Conservation (phyloP, 2,888 invertebrate species). For the Drosophila rubida region DNA sequence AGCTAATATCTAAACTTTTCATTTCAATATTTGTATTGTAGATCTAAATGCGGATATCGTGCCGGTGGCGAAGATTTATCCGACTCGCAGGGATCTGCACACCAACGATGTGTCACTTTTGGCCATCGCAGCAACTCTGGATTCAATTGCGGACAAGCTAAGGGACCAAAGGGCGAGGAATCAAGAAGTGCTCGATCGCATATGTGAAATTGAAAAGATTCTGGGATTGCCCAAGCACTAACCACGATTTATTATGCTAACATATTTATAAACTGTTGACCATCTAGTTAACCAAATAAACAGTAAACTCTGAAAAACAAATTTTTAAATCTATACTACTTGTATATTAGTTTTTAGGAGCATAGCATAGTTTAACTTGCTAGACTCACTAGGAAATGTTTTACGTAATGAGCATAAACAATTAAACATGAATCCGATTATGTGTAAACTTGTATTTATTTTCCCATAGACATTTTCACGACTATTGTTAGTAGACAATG, state of each 20-base stretch:
- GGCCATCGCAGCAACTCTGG: constrained; percentile 67
- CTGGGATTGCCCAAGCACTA: constrained; percentile 40
- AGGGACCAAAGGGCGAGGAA: constrained; percentile 63
- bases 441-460: no score
- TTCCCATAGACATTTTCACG: no score
- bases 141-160: constrained; percentile 62
- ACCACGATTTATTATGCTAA: neutral
- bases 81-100: constrained; percentile 54
- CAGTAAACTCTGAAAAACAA: no score
- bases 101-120: constrained; percentile 65
- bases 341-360: no score
- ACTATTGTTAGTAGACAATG: no score
- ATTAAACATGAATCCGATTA: no score
- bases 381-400: no score
- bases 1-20: no score
- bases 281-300: constrained; percentile 1
- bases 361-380: no score
- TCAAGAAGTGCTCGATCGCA: constrained; percentile 66
- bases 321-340: no score
- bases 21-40: no score
- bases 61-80: constrained; percentile 64
- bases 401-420: no score
- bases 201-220: constrained; percentile 70
- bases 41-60: constrained; percentile 27
- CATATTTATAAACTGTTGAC: neutral